Base-by-base conservation (phyloP, 64 coral and sea anemone genomes). In the Montipora cactus region DNA sequence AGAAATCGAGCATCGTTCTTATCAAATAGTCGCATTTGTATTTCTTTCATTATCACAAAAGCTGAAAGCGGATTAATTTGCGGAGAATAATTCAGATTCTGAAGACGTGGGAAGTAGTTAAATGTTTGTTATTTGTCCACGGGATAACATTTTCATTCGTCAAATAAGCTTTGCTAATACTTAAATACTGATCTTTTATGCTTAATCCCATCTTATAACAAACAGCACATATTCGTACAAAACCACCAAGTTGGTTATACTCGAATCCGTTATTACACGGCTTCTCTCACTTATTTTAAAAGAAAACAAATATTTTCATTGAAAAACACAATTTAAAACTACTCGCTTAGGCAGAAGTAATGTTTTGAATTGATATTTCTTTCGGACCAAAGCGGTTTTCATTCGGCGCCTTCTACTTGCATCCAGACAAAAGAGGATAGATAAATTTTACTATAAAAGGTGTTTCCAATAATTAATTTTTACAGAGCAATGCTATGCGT, bases 51-150 rank as follows among this genome's bases (percentile, higher is more conserved):
- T 64, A 71, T 71, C 9, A 6, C 16, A 6, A 84, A 22, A 4
- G 15, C 8, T 14, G 81, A 23, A 84, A 67, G 37, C 12, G 23
- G 21, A 55, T 76, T 57, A 58, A 81, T 81, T 81, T 44, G 50
- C n/a, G 79, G 79, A 59, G 28, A 58, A 81, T n/a, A n/a, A 81
- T 81, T 82, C 44, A 66, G 58, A 3, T 78, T 61, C 28, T 82
- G 11, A 51, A 23, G 22, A 64, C 55, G 53, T 58, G 22, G 58
- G 58, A 82, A 37, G 57, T 44, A 66, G 23, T 64, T 44, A 59
- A 45, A 82, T 82, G 5, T 82, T 82, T 12, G 5, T 12, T 45
- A 44, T 16, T 62, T 64, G 13, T 82, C 80, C 7, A 64, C 25
- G 58, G 58, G 58, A 57, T 21, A 59, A 67, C 44, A 82, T 18